Conservation (phyloP, 2,888 invertebrate species). For the Sesia apiformis region DNA sequence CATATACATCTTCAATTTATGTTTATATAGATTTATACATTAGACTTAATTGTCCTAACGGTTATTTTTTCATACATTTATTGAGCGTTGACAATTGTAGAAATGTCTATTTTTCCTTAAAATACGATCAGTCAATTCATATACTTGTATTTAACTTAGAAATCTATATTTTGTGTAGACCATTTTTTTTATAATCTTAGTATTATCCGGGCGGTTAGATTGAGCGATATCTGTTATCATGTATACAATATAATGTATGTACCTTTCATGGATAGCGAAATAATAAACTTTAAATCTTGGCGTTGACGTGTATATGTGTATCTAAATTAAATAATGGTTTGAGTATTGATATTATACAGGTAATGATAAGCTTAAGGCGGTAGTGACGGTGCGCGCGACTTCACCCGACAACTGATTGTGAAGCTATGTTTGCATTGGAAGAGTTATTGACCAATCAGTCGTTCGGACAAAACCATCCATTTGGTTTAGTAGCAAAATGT, state of each 20-base stretch:
- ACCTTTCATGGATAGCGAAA: conserved; percentile 54
- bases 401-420: neutral
- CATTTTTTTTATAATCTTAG: neutral
- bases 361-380: conserved; percentile 36
- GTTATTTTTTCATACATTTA: conserved; percentile 17
- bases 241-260: conserved; percentile 48
- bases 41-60: conserved; percentile 9
- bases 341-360: conserved; percentile 34
- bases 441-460: neutral
- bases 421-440: neutral
- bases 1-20: neutral
- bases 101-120: conserved; percentile 14
- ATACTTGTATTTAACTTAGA: neutral
- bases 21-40: neutral
- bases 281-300: conserved; percentile 38
- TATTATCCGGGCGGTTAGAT: conserved; percentile 35
- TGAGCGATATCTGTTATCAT: conserved; percentile 52
- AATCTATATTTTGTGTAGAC: conserved; percentile 9
- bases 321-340: conserved; percentile 37
- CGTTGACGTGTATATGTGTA: conserved; percentile 63
- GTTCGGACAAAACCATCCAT: neutral
- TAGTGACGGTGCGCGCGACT: conserved; percentile 57
- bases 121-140: conserved; percentile 4
- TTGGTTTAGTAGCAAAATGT: no score
- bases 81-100: conserved; percentile 18